Evolutionary conservation across 2,888 invertebrate genomes (phyloP), one percentile per base, ranked within the genome.

Genomic region (Tillus elongatus): DNA sequence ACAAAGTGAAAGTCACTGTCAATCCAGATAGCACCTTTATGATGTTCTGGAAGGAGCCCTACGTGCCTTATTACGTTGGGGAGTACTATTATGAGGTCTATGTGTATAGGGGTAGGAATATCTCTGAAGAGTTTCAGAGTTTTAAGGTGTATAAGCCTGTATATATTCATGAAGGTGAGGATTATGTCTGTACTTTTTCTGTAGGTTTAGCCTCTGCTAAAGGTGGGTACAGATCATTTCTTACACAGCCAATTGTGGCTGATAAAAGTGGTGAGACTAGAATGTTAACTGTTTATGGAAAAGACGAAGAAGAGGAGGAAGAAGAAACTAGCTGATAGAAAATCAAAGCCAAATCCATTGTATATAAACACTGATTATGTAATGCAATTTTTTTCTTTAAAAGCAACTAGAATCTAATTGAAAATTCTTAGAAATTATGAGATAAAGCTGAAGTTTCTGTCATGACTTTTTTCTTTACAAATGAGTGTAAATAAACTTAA

Each of bases 1-100:
- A 50, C 40, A 52, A 50, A 41, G 47, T 57, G 24, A 19, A n/a
- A 33, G 40, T 55, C 26, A 51, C 56, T 13, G 48, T 51, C 14
- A 52, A 53, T 28, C 46, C 50, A 39, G 52, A 53, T 13, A 53
- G 49, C 8, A 52, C 54, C 2, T 58, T 57, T 39, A 34, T 58
- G 45, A 49, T 58, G 40, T 58, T 57, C 42, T 58, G 58, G 58
- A 41, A 50, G 11, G 57, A 57, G 32, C 57, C 57, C 2, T 56
- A 44, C 39, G 47, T 58, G 16, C 56, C 57, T 2, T 37, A 43
- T 31, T 52, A 51, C 33, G 41, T 56, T 27, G 54, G 47, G 11
- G 46, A 46, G 28, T 52, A 52, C 27, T 52, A 49, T 38, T 57
- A 56, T 43, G 54, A 54, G 44, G 52, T 57, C 2, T 52, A 50